Evolutionary conservation across 2,888 invertebrate species (phyloP).

Genomic region (Pteria penguin): DNA sequence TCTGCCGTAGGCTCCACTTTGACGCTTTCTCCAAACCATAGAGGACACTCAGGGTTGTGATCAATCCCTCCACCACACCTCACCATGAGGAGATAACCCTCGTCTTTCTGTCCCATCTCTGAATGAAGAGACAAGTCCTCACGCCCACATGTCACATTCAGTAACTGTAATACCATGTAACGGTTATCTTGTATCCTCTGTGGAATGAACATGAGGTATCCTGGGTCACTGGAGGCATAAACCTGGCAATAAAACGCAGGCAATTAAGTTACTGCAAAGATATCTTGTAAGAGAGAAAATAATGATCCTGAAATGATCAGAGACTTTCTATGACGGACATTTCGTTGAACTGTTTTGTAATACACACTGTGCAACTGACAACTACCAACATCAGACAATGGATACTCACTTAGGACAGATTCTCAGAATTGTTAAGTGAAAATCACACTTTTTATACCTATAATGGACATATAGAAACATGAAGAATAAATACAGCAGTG

Average conservation of each 20-base stretch:
- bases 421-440: too few relatives aligned
- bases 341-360: too few relatives aligned
- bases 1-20: conserved; percentile 81
- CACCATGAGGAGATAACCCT: conserved; percentile 79
- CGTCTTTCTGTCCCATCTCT: conserved; percentile 48
- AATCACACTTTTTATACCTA: too few relatives aligned
- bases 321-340: too few relatives aligned
- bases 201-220: conserved; percentile 81
- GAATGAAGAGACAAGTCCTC: conserved; percentile 67
- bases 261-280: too few relatives aligned
- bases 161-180: conserved; percentile 78
- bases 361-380: too few relatives aligned
- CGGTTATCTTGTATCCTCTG: conserved; percentile 74
- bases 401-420: too few relatives aligned
- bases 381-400: too few relatives aligned
- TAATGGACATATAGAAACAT: too few relatives aligned
- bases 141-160: conserved; percentile 81
- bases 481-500: too few relatives aligned
- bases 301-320: too few relatives aligned
- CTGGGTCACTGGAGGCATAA: conserved; percentile 77
- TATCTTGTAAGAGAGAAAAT: neutral
- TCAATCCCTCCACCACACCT: conserved; percentile 67
- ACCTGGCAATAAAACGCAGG: conserved; percentile 59
- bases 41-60: conserved; percentile 55
- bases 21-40: conserved; percentile 78